A percentile compares a stretch with the other conserved stretches of the same genome.
Evolutionary conservation across 2,888 invertebrate genomes (phyloP).

Genomic region (Macrosoma leucophasiata): DNA sequence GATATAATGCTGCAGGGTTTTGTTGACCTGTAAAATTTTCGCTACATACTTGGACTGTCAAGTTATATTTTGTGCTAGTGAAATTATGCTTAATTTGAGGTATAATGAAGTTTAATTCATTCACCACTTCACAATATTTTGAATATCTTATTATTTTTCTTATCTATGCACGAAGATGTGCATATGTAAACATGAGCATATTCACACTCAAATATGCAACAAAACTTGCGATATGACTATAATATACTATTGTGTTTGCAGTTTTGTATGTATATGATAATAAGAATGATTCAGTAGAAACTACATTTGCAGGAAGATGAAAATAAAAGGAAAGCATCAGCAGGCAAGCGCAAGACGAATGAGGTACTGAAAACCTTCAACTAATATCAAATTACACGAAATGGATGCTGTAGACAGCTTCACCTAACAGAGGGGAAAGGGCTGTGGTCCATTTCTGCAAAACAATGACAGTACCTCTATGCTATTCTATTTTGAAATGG

Average conservation of each 20-base stretch:
- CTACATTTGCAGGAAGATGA: constrained; percentile 73
- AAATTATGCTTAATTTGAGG: too few relatives aligned
- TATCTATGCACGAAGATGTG: neutral
- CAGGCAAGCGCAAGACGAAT: constrained; percentile 72
- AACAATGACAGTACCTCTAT: constrained; percentile 30
- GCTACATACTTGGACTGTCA: too few relatives aligned
- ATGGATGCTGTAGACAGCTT: constrained; percentile 30
- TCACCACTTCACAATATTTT: too few relatives aligned
- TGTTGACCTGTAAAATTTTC: too few relatives aligned
- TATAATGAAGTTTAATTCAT: too few relatives aligned
- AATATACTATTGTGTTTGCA: constrained; percentile 4
- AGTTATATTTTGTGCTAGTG: too few relatives aligned
- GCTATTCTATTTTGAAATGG: too few relatives aligned
- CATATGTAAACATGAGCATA: too few relatives aligned
- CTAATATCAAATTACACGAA: constrained; percentile 41
- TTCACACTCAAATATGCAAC: constrained; percentile 4
- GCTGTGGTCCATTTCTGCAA: constrained; percentile 39
- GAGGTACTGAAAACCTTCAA: constrained; percentile 76
- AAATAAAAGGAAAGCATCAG: constrained; percentile 69
- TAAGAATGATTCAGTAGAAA: constrained; percentile 48
- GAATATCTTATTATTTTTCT: neutral
- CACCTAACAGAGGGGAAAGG: constrained; percentile 60
- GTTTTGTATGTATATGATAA: constrained; percentile 11
- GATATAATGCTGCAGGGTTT: too few relatives aligned
- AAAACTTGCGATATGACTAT: too few relatives aligned